A percentile compares a stretch with the other conserved stretches of the same genome.
Conservation (phyloP, 2,113 vertebrate genomes). For the Thymallus thymallus region DNA sequence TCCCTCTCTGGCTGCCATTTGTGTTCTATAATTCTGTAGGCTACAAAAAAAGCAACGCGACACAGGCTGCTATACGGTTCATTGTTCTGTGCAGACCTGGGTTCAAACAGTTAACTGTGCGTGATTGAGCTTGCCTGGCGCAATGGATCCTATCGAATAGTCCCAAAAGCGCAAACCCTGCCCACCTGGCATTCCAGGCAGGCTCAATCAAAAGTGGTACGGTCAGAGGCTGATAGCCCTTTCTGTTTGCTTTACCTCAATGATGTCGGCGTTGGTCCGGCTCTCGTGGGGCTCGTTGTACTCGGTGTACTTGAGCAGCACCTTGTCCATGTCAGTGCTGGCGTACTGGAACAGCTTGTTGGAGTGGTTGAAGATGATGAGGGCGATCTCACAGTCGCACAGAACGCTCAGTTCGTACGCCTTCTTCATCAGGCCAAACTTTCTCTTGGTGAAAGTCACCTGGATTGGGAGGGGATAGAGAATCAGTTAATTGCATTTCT, state of each 20-base stretch:
- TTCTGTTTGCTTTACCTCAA: slow-evolving; percentile 76
- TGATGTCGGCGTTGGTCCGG: slow-evolving; percentile 91
- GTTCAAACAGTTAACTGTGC: too few relatives aligned
- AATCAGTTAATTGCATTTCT: not conserved
- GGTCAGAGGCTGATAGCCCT: too few relatives aligned
- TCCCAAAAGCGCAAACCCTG: too few relatives aligned
- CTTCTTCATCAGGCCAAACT: slow-evolving; percentile 95
- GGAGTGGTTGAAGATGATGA: slow-evolving; percentile 96
- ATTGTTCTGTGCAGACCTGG: too few relatives aligned
- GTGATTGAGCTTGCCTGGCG: too few relatives aligned
- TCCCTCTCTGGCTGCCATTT: too few relatives aligned
- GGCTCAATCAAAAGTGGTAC: not conserved
- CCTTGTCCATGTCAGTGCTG: slow-evolving; percentile 97
- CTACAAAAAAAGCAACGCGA: too few relatives aligned
- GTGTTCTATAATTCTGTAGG: too few relatives aligned
- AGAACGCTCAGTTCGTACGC: slow-evolving; percentile 91
- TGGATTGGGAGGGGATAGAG: slow-evolving; percentile 33
- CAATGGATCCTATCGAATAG: too few relatives aligned
- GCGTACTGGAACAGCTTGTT: slow-evolving; percentile 96
- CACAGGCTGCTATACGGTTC: too few relatives aligned
- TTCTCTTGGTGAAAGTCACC: slow-evolving; percentile 92
- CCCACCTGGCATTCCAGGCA: not conserved
- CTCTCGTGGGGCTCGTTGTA: slow-evolving; percentile 96
- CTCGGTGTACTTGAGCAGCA: slow-evolving; percentile 94
- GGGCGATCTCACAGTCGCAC: slow-evolving; percentile 92